Evolutionary conservation across 2,797 vertebrate genomes (phyloP).

Genomic region (Cirrhinus mrigala): DNA sequence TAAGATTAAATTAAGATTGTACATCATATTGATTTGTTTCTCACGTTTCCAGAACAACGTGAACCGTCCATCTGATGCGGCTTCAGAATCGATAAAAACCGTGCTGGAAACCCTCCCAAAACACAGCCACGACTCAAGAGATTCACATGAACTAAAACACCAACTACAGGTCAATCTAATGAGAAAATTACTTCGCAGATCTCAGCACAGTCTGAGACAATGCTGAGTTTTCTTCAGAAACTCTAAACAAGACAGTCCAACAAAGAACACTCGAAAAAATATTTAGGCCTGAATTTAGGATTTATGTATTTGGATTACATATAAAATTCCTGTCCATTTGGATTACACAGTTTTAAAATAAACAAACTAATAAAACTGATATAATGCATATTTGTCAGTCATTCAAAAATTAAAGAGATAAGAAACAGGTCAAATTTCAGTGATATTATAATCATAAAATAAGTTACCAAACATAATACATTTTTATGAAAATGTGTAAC

Average conservation of each 20-base stretch:
- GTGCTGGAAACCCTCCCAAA: neutral
- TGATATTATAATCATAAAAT: too few relatives aligned
- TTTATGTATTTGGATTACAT: neutral
- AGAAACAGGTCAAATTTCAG: too few relatives aligned
- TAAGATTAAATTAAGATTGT: neutral
- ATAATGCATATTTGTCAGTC: too few relatives aligned
- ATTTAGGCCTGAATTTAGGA: neutral
- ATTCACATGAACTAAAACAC: neutral
- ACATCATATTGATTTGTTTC: constrained; percentile 6
- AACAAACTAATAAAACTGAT: too few relatives aligned
- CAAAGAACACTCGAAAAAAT: neutral
- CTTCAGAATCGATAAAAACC: neutral
- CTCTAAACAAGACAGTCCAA: neutral
- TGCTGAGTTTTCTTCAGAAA: neutral
- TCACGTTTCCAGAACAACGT: neutral
- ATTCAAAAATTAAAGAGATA: too few relatives aligned
- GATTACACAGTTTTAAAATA: neutral
- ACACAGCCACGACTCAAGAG: neutral
- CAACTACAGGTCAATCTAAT: neutral
- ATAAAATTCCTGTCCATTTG: neutral
- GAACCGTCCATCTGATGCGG: neutral
- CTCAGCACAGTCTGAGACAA: neutral
- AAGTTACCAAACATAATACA: too few relatives aligned
- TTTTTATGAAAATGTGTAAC: too few relatives aligned
- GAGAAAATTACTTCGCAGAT: neutral